Base-by-base conservation (phyloP, 2,113 vertebrate species). In the Piaya cayana region DNA sequence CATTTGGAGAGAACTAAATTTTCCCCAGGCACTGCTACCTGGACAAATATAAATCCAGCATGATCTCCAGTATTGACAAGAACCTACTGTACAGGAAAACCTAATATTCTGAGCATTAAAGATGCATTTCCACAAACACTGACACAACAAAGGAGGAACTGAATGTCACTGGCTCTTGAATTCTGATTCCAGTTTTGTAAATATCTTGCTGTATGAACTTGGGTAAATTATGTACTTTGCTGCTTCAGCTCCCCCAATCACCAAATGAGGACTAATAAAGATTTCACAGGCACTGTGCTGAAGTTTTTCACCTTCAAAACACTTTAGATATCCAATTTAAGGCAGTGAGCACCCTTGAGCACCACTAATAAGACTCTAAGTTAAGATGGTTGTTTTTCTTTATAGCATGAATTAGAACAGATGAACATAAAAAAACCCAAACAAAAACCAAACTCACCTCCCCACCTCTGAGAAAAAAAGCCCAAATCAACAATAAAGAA, bases 1-100 rank as follows among this genome's bases (percentile, higher is more conserved):
- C 42, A 19, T 95, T 93, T 82, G 64, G 32, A 91, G 60, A 78
- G 91, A 88, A 81, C 16, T 83, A 27, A 30, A 67, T 70, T 80
- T 83, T 86, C 53, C 74, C 80, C n/a, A 90, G 91, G 83, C 49
- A 62, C 32, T 68, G 37, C 64, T 64, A 94, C 86, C 69, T 91
- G 69, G 39, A 64, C 42, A 81, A 92, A 84, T 12, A 83, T 70
- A 89, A 88, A 93, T 83, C 86, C 77, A 81, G 52, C 27, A 50
- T 15, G 63, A 69, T 81, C 86, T 83, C 56, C 56, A 84, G 14
- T 60, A 94, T 4, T 43, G 80, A 83, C 72, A 94, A 74, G 5
- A 74, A 39, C 22, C 23, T 59, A 18, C 59, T 77, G 43, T 63
- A 75, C 81, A 86, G 43, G 52, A 78, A 88, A 90, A 36, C 30